Evolutionary conservation across 2,113 vertebrate species (phyloP).

Genomic region (Thymallus thymallus): DNA sequence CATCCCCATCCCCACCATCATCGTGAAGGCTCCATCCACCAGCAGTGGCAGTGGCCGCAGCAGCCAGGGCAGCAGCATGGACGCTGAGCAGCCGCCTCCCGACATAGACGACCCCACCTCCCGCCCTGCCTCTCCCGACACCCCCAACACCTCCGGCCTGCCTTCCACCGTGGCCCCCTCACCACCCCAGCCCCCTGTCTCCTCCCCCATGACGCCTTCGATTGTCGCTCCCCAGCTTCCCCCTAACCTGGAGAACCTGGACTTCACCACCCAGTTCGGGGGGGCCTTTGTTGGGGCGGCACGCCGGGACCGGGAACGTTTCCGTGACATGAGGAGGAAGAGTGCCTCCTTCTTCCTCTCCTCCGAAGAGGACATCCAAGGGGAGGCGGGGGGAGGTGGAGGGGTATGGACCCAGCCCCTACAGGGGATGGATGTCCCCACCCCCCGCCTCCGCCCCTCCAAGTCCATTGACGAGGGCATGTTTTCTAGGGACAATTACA

Average conservation of each 20-base stretch:
- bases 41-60: slow-evolving; percentile 87
- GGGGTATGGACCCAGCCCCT: slow-evolving; percentile 60
- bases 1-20: slow-evolving; percentile 90
- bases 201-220: slow-evolving; percentile 72
- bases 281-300: slow-evolving; percentile 77
- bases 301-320: slow-evolving; percentile 83
- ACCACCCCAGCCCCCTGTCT: slow-evolving; percentile 60
- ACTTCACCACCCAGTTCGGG: slow-evolving; percentile 79
- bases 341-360: slow-evolving; percentile 89
- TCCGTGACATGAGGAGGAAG: slow-evolving; percentile 84
- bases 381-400: slow-evolving; percentile 57
- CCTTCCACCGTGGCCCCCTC: slow-evolving; percentile 74
- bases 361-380: slow-evolving; percentile 80
- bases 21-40: slow-evolving; percentile 90
- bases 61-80: slow-evolving; percentile 91
- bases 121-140: slow-evolving; percentile 43
- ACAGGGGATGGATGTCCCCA: slow-evolving; percentile 64
- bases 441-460: slow-evolving; percentile 82
- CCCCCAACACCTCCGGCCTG: slow-evolving; percentile 55
- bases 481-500: slow-evolving; percentile 84
- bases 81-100: slow-evolving; percentile 71
- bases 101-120: slow-evolving; percentile 59
- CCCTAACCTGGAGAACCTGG: slow-evolving; percentile 67
- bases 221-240: slow-evolving; percentile 39
- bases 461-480: slow-evolving; percentile 92